Evolutionary conservation across 2,113 vertebrate species (phyloP), one percentile per base, ranked within the genome.

Genomic region (human): DNA sequence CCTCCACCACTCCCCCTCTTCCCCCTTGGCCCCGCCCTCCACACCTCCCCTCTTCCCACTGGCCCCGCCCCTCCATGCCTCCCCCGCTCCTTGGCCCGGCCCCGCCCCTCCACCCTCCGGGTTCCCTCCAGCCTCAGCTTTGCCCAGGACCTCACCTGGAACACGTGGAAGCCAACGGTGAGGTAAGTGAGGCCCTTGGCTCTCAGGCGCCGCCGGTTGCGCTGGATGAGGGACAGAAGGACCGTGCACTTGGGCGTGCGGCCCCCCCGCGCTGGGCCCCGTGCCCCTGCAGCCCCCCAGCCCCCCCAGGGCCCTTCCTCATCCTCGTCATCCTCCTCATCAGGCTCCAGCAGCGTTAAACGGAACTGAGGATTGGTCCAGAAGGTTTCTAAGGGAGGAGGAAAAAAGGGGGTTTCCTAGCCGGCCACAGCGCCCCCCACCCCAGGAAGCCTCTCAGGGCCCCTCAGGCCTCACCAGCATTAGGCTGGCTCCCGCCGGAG

Each of bases 361-460:
- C 96, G 94, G 89, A 98, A 98, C 97, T 98, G 98, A 52, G 98
- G 98, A 73, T 98, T 98, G 78, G 96, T 98, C 98, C 98, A 98
- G 96, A 98, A 99, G 38, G 96, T 98, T 38, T 92, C 98, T 98
- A 50, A 8, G 2, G 20, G 23, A 38, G 14, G 32, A 88, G 59
- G 43, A 35, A 75, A 50, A 32, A 14, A 20, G 3, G 22, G 66
- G 72, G 43, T 35, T 20, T 25, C 7, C 14, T 5, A 5, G 25
- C 32, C 66, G 32, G 55, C 11, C 8, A 0, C 23, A 18, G 66
- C 12, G 6, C 20, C 40, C 7, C 6, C 4, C 8, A 12, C 0
- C 50, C 45, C 8, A 2, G 14, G n/a, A 5, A 5, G 3, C 50
- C 27, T 32, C 59, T 0, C 9, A 3, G 14, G 61, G 48, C 18